A percentile compares a stretch with the other conserved stretches of the same genome.
These are phyloP conservation scores for Chlamydotis undulata DNA, from an alignment of 2,113 vertebrate genomes.

Conservation along the genomic window DNA sequence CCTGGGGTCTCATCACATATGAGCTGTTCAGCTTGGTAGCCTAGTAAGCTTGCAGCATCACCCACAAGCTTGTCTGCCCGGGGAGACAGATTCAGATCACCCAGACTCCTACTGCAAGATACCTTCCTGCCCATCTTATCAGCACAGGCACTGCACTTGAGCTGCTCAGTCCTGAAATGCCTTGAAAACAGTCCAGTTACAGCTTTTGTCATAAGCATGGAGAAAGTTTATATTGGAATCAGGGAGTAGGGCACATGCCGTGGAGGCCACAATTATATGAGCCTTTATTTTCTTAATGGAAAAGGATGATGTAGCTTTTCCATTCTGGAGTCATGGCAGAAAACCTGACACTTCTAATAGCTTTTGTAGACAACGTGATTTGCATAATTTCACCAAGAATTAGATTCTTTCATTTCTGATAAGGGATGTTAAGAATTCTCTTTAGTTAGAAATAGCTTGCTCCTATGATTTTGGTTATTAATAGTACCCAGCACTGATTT, in stretches of 20 bases:
- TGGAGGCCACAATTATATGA: not conserved
- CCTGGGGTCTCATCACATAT: not conserved
- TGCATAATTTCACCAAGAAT: not conserved
- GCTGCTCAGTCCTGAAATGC: not conserved
- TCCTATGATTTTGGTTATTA: not conserved
- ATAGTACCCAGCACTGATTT: not conserved
- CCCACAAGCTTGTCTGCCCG: not conserved
- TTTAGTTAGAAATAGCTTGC: constrained; percentile 12
- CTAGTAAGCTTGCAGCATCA: not conserved
- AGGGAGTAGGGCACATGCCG: not conserved
- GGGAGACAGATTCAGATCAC: not conserved
- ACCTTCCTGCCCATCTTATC: not conserved
- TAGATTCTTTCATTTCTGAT: not conserved
- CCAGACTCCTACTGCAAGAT: not conserved
- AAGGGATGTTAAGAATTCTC: not conserved
- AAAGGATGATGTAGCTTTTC: not conserved
- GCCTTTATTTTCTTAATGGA: not conserved
- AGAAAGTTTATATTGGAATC: not conserved
- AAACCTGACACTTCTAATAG: not conserved
- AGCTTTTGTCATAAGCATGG: not conserved
- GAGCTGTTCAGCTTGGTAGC: not conserved
- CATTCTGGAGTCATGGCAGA: not conserved
- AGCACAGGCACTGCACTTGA: not conserved
- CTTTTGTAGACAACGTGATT: not conserved
- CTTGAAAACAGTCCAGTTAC: not conserved